Conservation (phyloP, 2,113 vertebrate genomes). For the Serinus canaria region DNA sequence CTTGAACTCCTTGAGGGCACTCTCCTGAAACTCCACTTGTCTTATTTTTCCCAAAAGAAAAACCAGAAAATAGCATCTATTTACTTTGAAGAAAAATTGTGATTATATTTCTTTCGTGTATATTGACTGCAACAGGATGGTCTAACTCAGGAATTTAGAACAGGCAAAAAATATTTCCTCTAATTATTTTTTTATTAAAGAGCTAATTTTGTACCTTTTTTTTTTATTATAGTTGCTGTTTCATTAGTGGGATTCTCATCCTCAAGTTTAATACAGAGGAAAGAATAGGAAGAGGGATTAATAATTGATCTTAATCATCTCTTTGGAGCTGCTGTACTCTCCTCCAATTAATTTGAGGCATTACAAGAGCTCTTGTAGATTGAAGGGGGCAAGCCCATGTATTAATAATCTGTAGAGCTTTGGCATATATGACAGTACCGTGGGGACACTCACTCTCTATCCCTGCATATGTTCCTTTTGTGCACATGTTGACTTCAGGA, state of each 20-base stretch:
- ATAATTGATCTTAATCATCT: conserved; percentile 45
- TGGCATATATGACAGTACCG: background rate
- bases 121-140: background rate
- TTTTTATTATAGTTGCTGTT: background rate
- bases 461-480: background rate
- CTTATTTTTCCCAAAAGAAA: background rate
- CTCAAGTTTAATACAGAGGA: background rate
- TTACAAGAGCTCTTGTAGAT: conserved; percentile 31
- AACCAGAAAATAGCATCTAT: background rate
- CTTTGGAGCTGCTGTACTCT: conserved; percentile 37
- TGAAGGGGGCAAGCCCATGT: conserved; percentile 7
- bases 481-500: background rate
- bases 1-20: background rate
- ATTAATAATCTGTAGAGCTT: conserved; percentile 26
- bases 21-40: background rate
- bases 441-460: background rate
- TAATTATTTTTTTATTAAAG: background rate
- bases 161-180: background rate
- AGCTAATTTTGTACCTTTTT: background rate
- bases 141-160: background rate
- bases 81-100: background rate
- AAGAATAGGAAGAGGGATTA: conserved; percentile 18
- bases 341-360: conserved; percentile 47
- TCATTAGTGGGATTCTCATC: background rate
- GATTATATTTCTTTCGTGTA: background rate